Base-by-base conservation (phyloP, 2,888 invertebrate species). In the Tiliacea citrago region DNA sequence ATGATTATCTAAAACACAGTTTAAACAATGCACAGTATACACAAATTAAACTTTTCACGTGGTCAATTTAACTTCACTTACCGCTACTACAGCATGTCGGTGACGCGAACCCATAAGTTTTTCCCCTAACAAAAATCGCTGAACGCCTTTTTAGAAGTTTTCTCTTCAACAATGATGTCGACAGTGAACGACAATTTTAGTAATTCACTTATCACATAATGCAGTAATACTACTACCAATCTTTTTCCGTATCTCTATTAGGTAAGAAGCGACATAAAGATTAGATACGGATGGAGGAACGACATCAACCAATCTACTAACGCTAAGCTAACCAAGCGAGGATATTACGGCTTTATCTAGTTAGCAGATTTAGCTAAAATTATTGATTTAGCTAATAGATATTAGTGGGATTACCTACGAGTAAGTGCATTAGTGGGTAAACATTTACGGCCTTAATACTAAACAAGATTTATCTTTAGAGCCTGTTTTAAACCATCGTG, bases 271-370 rank as follows among this genome's bases (percentile, higher is more conserved):
- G 35, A 47, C 24, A 9, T 45, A n/a, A 29, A 61, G 60, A 77
- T 77, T 81, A 81, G 47, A 13, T 21, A 13, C 49, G 80, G 24
- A 21, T 67, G 49, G 35, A 21, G 55, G 61, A 57, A 9, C 61
- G 49, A 75, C 49, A 78, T 49, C 49, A 75, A 60, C 35, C 35
- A 42, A 55, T 21, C 49, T 18, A 29, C 29, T 29, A 29, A 29
- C 29, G 29, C 3, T 29, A 29, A 29, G 24, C 61, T 45, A 81
- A 81, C 49, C 49, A 81, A 57, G 55, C 75, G 61, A 8, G 29
- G 12, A n/a, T 66, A 66, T 61, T 66, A 66, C 24, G 16, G 81
- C 13, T 35, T 75, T 55, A 75, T 61, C 55, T 49, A 24, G 35
- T 77, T 61, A 75, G 60, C 49, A 8, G 53, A 65, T 45, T 45